Evolutionary conservation across 2,113 vertebrate species (phyloP).

Genomic region (Datnioides undecimradiatus): DNA sequence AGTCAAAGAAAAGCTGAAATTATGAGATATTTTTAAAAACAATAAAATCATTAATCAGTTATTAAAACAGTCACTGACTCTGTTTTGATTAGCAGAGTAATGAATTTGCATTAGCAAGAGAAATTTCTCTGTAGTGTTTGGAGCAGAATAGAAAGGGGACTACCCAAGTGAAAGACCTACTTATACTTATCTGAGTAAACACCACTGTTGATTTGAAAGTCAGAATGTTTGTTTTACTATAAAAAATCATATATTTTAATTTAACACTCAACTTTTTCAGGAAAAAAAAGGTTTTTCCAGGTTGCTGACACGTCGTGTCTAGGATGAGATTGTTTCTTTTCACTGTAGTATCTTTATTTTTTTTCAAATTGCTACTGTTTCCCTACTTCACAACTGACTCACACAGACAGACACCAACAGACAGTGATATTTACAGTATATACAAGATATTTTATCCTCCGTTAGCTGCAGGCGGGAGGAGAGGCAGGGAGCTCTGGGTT

Average conservation of each 20-base stretch:
- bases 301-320: conserved; percentile 27
- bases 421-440: conserved; percentile 70
- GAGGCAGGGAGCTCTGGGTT: conserved; percentile 2
- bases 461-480: conserved; percentile 29
- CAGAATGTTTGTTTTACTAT: conserved; percentile 22
- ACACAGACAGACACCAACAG: conserved; percentile 65
- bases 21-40: too few species aligned
- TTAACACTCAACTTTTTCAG: not conserved
- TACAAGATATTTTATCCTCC: conserved; percentile 53
- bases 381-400: conserved; percentile 70
- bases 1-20: too few species aligned
- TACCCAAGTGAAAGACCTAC: not conserved
- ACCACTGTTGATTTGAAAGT: not conserved
- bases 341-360: conserved; percentile 19
- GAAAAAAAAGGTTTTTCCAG: conserved; percentile 25
- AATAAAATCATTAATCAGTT: too few species aligned
- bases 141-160: not conserved
- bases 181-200: not conserved
- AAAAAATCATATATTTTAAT: conserved; percentile 5
- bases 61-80: too few species aligned
- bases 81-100: too few species aligned
- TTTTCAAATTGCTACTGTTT: conserved; percentile 67
- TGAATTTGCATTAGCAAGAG: too few species aligned
- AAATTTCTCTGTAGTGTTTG: too few species aligned
- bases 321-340: conserved; percentile 43